phyloP scores from a whole-genome alignment of 2,888 invertebrate species.

The Argyresthia goedartella region DNA sequence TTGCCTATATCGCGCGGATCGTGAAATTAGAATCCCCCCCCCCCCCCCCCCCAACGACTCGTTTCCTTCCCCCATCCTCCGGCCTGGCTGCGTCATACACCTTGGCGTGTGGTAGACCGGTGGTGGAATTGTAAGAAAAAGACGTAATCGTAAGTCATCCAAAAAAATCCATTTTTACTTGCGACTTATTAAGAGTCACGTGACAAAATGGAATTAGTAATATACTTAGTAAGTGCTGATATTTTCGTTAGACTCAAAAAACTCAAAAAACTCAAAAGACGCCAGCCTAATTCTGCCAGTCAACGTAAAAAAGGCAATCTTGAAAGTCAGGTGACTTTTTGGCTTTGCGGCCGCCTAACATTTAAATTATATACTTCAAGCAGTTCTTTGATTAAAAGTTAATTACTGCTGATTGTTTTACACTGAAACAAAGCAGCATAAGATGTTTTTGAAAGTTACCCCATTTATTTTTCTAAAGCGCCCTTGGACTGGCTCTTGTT shows the following conservation, averaged over 20 bases:
- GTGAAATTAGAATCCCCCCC: slow-evolving; percentile 34
- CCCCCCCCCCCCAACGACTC: slow-evolving; percentile 27
- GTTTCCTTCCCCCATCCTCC: slow-evolving; percentile 22
- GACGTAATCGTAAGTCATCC: too few species aligned
- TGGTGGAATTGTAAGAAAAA: too few species aligned
- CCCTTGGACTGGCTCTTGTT: slow-evolving; percentile 32
- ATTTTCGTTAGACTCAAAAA: too few species aligned
- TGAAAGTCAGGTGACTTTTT: slow-evolving; percentile 18
- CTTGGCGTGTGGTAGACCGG: too few species aligned
- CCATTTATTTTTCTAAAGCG: slow-evolving; percentile 10
- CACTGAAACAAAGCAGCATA: slow-evolving; percentile 19
- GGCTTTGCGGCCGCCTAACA: slow-evolving; percentile 22
- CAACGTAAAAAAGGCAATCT: too few species aligned
- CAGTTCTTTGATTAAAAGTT: neutral
- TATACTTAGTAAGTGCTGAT: too few species aligned
- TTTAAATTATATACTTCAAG: slow-evolving; percentile 6
- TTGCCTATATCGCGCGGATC: slow-evolving; percentile 39
- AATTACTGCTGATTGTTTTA: neutral
- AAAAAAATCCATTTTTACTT: too few species aligned
- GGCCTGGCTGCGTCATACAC: too few species aligned
- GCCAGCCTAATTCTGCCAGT: neutral
- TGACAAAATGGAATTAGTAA: too few species aligned
- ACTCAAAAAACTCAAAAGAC: too few species aligned
- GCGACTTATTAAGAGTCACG: too few species aligned
- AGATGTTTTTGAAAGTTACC: slow-evolving; percentile 33